A percentile compares a stretch with the other conserved stretches of the same genome.
Conservation (phyloP, 2,888 invertebrate species). For the Oscheius myriophilus region DNA sequence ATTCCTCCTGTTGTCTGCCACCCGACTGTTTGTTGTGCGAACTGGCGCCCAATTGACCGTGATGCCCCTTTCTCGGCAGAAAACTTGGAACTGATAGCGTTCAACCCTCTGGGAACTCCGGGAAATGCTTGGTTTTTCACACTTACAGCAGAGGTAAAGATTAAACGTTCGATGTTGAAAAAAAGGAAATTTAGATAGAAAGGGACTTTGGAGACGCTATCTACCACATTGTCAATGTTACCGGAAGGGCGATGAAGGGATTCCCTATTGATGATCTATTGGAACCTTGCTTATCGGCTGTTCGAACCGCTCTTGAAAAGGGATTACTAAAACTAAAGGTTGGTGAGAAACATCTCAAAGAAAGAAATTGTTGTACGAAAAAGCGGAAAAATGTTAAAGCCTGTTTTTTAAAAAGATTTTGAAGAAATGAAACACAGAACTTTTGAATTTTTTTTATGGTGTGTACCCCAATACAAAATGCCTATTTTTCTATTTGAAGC, state of each 20-base stretch:
- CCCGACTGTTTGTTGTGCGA: constrained; percentile 32
- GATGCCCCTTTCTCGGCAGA: constrained; percentile 23
- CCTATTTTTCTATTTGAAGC: too few species aligned
- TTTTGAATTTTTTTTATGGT: too few species aligned
- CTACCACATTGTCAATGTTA: constrained; percentile 26
- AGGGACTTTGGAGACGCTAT: constrained; percentile 32
- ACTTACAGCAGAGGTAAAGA: constrained; percentile 29
- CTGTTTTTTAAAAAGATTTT: too few species aligned
- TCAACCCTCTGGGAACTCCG: constrained; percentile 28
- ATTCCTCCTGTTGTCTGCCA: constrained; percentile 39
- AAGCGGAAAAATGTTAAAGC: too few species aligned
- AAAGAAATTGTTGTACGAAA: too few species aligned
- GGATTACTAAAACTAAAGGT: constrained; percentile 9
- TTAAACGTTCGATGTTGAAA: neutral
- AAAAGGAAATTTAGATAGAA: constrained; percentile 29
- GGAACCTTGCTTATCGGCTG: constrained; percentile 11
- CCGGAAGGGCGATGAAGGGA: constrained; percentile 18
- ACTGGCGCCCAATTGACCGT: constrained; percentile 32
- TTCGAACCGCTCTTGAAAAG: constrained; percentile 6
- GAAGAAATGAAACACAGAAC: too few species aligned
- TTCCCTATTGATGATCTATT: constrained; percentile 17
- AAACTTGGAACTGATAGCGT: constrained; percentile 34
- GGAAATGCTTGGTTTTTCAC: constrained; percentile 40
- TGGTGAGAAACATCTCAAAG: too few species aligned
- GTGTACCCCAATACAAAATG: constrained; percentile 1